Evolutionary conservation across 1,140 invertebrate species (phyloP).

Genomic region (Papilio machaon): DNA sequence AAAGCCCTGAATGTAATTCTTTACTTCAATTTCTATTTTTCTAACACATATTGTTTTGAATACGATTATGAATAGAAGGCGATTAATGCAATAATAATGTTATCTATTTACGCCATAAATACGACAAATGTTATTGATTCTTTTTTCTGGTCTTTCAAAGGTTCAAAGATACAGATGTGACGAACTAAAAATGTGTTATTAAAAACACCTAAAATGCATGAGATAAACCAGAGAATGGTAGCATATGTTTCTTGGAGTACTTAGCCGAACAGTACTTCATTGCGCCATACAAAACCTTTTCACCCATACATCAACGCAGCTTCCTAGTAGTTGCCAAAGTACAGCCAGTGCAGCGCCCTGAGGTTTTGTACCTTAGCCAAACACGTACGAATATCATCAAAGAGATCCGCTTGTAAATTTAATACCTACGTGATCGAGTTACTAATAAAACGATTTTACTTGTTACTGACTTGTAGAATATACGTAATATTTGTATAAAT

Average conservation of each 20-base stretch:
- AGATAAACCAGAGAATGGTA: background rate
- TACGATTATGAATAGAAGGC: too few species aligned
- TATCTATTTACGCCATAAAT: too few species aligned
- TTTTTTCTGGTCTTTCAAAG: too few species aligned
- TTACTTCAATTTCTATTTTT: too few species aligned
- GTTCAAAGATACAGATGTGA: too few species aligned
- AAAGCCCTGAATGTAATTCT: too few species aligned
- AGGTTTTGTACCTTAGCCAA: constrained; percentile 52
- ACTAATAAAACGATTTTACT: constrained; percentile 60
- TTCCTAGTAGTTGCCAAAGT: constrained; percentile 29
- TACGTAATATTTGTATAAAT: constrained; percentile 30
- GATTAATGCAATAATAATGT: too few species aligned
- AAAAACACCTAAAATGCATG: background rate
- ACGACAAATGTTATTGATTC: too few species aligned
- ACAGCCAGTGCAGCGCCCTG: constrained; percentile 18
- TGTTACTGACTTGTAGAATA: constrained; percentile 50
- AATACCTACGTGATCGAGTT: constrained; percentile 61
- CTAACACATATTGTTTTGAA: too few species aligned
- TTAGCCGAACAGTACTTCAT: background rate
- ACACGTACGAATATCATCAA: constrained; percentile 70
- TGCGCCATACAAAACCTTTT: constrained; percentile 4
- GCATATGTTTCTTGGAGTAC: background rate
- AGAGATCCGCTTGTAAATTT: constrained; percentile 70
- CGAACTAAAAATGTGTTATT: background rate
- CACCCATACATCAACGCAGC: constrained; percentile 23